Conservation (phyloP, 2,113 vertebrate species). For the Entomyzon cyanotis region DNA sequence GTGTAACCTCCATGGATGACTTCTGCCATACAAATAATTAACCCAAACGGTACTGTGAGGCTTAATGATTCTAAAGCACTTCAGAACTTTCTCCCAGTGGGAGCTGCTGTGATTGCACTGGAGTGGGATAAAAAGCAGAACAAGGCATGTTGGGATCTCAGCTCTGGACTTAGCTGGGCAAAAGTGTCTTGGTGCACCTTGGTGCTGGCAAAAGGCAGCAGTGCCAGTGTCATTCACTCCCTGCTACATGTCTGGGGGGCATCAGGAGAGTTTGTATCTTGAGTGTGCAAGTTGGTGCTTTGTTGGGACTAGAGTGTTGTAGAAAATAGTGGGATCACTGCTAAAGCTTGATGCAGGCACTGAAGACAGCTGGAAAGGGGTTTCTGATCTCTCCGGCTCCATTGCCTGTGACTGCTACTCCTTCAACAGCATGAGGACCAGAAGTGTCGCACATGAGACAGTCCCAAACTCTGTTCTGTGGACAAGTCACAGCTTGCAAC, state of each 20-base stretch:
- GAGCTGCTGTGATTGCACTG: background rate
- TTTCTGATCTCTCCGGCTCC: background rate
- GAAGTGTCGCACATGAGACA: background rate
- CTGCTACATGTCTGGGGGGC: accelerated
- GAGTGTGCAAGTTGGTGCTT: accelerated
- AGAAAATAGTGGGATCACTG: background rate
- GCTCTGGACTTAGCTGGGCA: background rate
- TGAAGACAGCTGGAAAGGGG: background rate
- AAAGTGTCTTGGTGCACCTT: accelerated
- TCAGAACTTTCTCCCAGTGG: background rate
- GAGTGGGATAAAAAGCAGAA: background rate
- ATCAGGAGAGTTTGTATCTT: background rate
- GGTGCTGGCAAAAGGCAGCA: background rate
- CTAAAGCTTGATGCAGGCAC: background rate
- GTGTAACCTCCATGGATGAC: background rate
- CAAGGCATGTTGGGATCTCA: accelerated
- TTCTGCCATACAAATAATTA: background rate
- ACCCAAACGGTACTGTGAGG: background rate
- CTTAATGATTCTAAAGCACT: background rate
- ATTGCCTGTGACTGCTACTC: background rate
- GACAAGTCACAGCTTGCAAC: background rate
- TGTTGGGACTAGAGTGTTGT: accelerated
- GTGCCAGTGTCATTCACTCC: accelerated
- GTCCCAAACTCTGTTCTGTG: background rate
- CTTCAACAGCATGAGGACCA: background rate